Evolutionary conservation across 2,888 invertebrate species (phyloP).

Genomic region (Rhagonycha lutea): DNA sequence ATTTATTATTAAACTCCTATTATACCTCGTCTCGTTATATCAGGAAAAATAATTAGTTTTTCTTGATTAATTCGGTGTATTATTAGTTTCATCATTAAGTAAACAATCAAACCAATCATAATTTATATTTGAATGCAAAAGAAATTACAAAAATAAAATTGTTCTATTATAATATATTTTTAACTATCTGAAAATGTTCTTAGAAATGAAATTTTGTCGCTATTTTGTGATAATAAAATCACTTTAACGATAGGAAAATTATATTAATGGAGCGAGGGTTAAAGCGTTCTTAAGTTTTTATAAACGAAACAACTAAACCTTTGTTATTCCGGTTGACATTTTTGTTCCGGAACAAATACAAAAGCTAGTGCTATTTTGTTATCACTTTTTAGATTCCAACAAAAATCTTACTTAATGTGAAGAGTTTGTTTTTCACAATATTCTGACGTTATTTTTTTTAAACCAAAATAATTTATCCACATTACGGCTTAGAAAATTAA

Average conservation of each 20-base stretch:
- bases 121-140: no score
- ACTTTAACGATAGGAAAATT: constrained; percentile 1
- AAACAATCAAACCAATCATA: no score
- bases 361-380: constrained; percentile 7
- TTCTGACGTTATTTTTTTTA: background rate
- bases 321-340: constrained; percentile 15
- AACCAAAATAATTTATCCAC: background rate
- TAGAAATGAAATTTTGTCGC: background rate
- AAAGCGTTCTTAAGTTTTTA: constrained; percentile 7
- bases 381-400: constrained; percentile 11
- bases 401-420: constrained; percentile 8
- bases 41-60: background rate
- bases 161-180: background rate
- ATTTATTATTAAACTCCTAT: background rate
- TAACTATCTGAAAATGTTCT: background rate
- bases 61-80: no score
- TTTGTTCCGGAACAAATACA: constrained; percentile 13
- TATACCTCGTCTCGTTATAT: background rate
- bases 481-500: background rate
- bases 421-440: background rate
- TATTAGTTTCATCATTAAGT: no score
- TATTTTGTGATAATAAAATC: background rate
- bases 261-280: constrained; percentile 1
- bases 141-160: background rate
- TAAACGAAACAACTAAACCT: constrained; percentile 4